Evolutionary conservation across 2,113 vertebrate species (phyloP).

Genomic region (Cyrtonyx montezumae): DNA sequence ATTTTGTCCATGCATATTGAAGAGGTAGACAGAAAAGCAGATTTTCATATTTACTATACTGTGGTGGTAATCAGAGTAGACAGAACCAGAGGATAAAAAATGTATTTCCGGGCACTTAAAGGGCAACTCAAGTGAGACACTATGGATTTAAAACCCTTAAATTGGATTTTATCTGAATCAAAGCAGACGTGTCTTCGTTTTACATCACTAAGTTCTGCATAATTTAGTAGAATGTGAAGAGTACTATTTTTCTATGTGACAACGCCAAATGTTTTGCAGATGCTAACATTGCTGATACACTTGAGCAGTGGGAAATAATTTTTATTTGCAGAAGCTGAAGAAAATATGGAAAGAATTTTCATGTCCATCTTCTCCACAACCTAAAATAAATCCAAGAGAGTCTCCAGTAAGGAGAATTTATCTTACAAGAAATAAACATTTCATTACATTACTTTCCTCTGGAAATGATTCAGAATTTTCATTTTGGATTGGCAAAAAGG

Average conservation of each 20-base stretch:
- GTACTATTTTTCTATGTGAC: neutral
- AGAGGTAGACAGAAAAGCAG: neutral
- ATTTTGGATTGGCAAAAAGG: neutral
- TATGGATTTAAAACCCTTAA: conserved; percentile 1
- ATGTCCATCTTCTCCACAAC: neutral
- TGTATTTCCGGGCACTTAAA: neutral
- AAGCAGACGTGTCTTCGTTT: conserved; percentile 24
- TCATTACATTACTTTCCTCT: neutral
- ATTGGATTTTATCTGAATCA: conserved; percentile 28
- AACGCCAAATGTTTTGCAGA: conserved; percentile 35
- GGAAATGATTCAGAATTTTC: neutral
- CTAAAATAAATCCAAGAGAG: neutral
- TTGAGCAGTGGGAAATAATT: neutral
- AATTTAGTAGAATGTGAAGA: conserved; percentile 12
- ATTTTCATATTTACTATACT: neutral
- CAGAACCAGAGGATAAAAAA: neutral
- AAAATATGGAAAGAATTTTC: neutral
- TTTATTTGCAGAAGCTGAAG: conserved; percentile 10
- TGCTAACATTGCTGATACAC: neutral
- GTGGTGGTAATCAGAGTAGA: neutral
- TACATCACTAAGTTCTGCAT: neutral
- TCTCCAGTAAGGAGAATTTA: neutral
- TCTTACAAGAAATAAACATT: neutral
- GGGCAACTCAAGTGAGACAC: neutral
- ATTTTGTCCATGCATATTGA: neutral